Conservation (phyloP, 2,888 invertebrate species). For the Euphydryas editha region DNA sequence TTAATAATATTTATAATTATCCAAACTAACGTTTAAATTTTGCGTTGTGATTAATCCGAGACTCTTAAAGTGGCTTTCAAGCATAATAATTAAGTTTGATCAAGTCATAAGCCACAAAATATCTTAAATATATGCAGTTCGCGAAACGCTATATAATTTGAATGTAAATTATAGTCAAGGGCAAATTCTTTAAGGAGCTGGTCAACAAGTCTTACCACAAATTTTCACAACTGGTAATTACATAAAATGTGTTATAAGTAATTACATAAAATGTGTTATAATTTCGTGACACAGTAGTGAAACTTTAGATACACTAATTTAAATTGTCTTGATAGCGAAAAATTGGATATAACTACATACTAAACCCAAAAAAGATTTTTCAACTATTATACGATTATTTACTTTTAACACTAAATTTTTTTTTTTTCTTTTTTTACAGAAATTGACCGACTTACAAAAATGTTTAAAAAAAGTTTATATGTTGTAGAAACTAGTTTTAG, state of each 20-base stretch:
- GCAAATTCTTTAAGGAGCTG: slow-evolving; percentile 36
- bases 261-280: slow-evolving; percentile 29
- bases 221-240: slow-evolving; percentile 34
- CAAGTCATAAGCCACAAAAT: slow-evolving; percentile 34
- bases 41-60: slow-evolving; percentile 1
- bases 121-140: slow-evolving; percentile 34
- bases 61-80: slow-evolving; percentile 10
- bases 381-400: too few relatives aligned
- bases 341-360: too few relatives aligned
- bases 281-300: slow-evolving; percentile 20
- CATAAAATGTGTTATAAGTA: slow-evolving; percentile 27
- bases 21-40: neutral
- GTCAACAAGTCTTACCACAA: slow-evolving; percentile 25
- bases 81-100: slow-evolving; percentile 33
- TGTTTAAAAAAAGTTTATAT: too few relatives aligned
- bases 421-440: too few relatives aligned
- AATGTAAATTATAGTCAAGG: slow-evolving; percentile 44
- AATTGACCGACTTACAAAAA: too few relatives aligned
- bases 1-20: neutral
- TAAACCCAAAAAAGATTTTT: too few relatives aligned
- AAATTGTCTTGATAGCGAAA: neutral
- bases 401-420: too few relatives aligned
- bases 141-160: slow-evolving; percentile 53
- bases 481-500: too few relatives aligned
- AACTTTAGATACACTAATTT: neutral